Base-by-base conservation (phyloP, 1,140 invertebrate genomes). In the Agrypnia vestita region DNA sequence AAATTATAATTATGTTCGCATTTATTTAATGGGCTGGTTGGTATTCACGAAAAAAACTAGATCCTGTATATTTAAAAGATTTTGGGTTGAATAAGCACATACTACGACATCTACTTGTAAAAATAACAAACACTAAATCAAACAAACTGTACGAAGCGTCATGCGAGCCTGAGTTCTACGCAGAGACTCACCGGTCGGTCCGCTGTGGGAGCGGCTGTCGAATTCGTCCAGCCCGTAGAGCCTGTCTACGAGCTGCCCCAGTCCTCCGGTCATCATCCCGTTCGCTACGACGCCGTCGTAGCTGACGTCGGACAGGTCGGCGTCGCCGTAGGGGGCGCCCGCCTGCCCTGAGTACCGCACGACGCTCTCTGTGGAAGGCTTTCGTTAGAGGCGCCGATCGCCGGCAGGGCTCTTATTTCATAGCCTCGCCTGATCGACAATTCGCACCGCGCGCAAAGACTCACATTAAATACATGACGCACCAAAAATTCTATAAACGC, bases 191-290 rank as follows among this genome's bases (percentile, higher is more conserved):
- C 91, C 91, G 85, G 88, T 87, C 47, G 89, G 89, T 82, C 91
- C 90, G 19, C 86, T 86, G 69, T 87, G 86, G 12, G 91, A 87
- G 19, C 88, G 87, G 55, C 90, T 87, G 79, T 91, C 90, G 79
- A 90, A 91, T 78, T 92, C 90, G 84, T 92, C 91, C 61, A 90
- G 90, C 0, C 91, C 91, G 17, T 87, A 85, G 53, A 88, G 86
- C 6, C 90, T 90, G 83, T 98, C 96, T 15, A 94, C 94, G 74
- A 98, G 90, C 85, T 96, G 95, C n/a, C 97, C 97, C 3, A 98
- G 88, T 17, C 97, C 97, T 59, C 93, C 91, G 13, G 91, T 88
- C 80, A 94, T 87, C 84, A 92, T 91, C 19, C 90, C 90, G 7
- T 90, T 91, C 78, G 93, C 92, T 85, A 94, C 91, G 56, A 92